Conservation (phyloP, 2,113 vertebrate species). For the Tyto alba region DNA sequence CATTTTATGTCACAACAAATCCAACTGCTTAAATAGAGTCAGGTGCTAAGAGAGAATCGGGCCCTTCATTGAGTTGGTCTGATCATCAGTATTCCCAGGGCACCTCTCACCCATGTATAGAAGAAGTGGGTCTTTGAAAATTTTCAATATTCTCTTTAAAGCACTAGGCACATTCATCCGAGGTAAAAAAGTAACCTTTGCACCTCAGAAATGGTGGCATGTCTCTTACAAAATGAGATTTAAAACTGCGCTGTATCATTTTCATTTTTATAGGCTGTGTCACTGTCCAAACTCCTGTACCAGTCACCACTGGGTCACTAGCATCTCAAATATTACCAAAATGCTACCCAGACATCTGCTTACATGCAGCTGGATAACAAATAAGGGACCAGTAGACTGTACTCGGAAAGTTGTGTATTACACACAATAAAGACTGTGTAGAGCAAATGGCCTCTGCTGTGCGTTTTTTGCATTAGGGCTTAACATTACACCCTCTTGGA, state of each 20-base stretch:
- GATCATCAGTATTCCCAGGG: background rate
- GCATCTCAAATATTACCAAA: background rate
- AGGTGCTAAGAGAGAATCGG: background rate
- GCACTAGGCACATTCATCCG: background rate
- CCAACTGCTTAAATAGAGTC: background rate
- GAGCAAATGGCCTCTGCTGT: background rate
- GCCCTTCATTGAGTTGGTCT: background rate
- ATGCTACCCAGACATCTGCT: background rate
- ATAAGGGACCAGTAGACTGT: background rate
- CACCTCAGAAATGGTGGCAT: background rate
- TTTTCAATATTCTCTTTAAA: background rate
- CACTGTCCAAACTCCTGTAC: background rate
- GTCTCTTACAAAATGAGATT: background rate
- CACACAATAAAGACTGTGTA: background rate
- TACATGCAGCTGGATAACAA: background rate
- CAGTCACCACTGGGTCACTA: background rate
- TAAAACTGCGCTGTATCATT: background rate
- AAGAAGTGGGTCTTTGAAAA: background rate
- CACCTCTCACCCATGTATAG: background rate
- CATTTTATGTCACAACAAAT: conserved; percentile 37
- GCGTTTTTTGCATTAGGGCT: background rate
- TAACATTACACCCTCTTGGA: background rate
- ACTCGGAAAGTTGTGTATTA: background rate
- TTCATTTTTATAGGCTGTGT: background rate
- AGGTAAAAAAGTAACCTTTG: background rate